phyloP scores from a whole-genome alignment of 2,888 invertebrate species.

The Entomobrya proxima region DNA sequence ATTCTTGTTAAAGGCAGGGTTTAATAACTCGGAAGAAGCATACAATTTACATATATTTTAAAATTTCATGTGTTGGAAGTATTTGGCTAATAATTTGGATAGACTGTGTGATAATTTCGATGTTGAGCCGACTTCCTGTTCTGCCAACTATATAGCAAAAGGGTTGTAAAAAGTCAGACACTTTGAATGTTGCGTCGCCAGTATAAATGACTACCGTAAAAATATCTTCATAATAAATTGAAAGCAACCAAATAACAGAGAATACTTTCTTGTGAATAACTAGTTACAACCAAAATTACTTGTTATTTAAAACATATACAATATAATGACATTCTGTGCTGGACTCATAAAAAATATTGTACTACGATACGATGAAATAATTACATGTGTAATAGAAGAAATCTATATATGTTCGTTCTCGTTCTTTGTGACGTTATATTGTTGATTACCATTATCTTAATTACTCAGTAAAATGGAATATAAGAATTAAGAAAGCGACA shows the following conservation, averaged over 20 bases:
- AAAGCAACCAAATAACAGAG: constrained; percentile 27
- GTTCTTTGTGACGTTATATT: constrained; percentile 23
- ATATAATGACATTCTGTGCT: constrained; percentile 53
- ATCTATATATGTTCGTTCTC: constrained; percentile 8
- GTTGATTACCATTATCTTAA: constrained; percentile 25
- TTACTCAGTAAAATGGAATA: constrained; percentile 16
- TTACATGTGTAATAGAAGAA: constrained; percentile 12
- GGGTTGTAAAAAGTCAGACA: not conserved
- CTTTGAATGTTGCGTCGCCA: not conserved
- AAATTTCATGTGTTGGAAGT: not conserved
- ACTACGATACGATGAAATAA: constrained; percentile 30
- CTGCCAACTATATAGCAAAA: not conserved
- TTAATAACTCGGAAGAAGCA: too few species aligned
- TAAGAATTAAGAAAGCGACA: constrained; percentile 8
- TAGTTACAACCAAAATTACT: constrained; percentile 27
- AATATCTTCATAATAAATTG: not conserved
- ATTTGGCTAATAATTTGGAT: not conserved
- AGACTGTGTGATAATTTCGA: not conserved
- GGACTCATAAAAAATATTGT: constrained; percentile 46
- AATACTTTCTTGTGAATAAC: constrained; percentile 16
- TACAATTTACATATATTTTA: not conserved
- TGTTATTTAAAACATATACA: not conserved
- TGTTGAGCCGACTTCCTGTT: not conserved
- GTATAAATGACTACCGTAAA: not conserved
- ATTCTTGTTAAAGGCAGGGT: too few species aligned